Percentiles rank a stretch among this genome's conserved stretches.
phyloP scores from a whole-genome alignment of 1,140 invertebrate species.

The Lucilia cuprina region DNA sequence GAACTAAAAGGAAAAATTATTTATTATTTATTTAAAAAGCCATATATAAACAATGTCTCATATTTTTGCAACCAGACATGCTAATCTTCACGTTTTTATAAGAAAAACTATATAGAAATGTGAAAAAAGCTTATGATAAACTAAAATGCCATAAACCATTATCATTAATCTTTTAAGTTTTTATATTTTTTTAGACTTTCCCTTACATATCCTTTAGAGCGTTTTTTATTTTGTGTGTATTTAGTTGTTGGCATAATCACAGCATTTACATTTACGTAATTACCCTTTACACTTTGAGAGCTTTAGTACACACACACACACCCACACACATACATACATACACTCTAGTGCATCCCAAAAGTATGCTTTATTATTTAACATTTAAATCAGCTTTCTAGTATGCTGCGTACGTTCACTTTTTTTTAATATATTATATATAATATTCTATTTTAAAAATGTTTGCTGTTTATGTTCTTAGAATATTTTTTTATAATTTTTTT shows the following conservation, averaged over 20 bases:
- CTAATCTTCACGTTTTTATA: background rate
- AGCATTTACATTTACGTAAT: background rate
- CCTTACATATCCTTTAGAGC: background rate
- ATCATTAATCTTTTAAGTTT: background rate
- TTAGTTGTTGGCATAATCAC: background rate
- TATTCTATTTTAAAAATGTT: background rate
- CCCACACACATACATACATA: no score
- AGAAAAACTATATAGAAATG: no score
- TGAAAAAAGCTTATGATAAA: background rate
- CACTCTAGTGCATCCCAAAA: background rate
- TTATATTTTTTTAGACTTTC: background rate
- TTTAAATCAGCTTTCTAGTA: background rate
- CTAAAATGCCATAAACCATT: background rate
- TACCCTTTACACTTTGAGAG: background rate
- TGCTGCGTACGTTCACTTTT: background rate
- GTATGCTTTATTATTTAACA: background rate
- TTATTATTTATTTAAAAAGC: background rate
- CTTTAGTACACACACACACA: background rate
- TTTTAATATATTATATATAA: background rate
- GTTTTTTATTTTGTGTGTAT: background rate
- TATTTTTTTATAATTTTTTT: no score
- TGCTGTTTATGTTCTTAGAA: background rate
- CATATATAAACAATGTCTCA: background rate
- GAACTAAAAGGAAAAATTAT: no score
- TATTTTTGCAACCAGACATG: background rate